Conservation (phyloP, 2,888 invertebrate species). For the Microchrysa polita region DNA sequence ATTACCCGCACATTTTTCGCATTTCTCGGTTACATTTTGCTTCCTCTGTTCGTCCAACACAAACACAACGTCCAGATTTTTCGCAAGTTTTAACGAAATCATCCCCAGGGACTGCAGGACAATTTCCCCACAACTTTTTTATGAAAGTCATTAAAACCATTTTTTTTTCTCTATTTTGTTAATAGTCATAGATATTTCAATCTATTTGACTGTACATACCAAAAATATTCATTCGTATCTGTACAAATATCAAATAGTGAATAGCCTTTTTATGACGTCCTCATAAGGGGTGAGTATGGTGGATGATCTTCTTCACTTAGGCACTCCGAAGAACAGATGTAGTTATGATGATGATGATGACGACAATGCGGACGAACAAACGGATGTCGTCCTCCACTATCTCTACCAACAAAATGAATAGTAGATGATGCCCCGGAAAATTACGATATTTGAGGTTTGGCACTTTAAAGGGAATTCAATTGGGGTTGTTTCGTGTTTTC, state of each 20-base stretch:
- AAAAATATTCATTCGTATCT: conserved; percentile 9
- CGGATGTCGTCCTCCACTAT: too few relatives aligned
- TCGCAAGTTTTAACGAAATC: conserved; percentile 10
- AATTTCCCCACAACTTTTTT: background rate
- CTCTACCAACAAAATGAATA: conserved; percentile 11
- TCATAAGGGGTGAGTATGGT: background rate
- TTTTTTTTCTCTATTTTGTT: conserved; percentile 16
- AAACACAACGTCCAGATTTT: too few relatives aligned
- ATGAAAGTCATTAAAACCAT: background rate
- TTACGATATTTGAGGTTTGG: conserved; percentile 55
- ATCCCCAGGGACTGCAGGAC: conserved; percentile 26
- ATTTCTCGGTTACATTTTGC: conserved; percentile 6
- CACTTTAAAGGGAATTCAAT: conserved; percentile 52
- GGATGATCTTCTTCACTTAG: background rate
- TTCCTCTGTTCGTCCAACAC: too few relatives aligned
- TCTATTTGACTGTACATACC: conserved; percentile 24
- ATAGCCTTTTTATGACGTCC: conserved; percentile 34
- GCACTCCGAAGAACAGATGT: conserved; percentile 39
- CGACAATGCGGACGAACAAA: conserved; percentile 25
- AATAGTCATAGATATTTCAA: conserved; percentile 8
- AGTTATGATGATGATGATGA: background rate
- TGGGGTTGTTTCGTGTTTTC: conserved; percentile 51
- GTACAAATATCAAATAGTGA: conserved; percentile 31
- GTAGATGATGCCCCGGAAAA: conserved; percentile 52
- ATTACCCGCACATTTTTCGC: conserved; percentile 13